Evolutionary conservation across 2,797 vertebrate genomes (phyloP).

Genomic region (Australoheros facetus): DNA sequence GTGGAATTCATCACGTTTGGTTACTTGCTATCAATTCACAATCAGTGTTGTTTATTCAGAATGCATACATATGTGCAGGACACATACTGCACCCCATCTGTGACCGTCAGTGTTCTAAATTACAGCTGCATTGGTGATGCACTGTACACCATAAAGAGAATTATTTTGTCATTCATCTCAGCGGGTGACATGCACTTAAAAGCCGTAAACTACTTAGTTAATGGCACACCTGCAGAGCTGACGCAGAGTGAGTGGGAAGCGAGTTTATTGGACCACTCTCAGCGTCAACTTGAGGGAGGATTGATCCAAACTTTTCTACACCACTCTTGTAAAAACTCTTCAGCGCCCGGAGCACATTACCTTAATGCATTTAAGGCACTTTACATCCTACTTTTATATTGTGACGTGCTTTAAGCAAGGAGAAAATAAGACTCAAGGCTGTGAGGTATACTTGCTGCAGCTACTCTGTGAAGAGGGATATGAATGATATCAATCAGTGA

Average conservation of each 20-base stretch:
- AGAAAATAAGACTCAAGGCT: conserved; percentile 61
- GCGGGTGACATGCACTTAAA: conserved; percentile 61
- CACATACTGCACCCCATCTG: conserved; percentile 29
- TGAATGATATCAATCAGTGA: conserved; percentile 76
- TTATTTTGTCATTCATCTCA: conserved; percentile 70
- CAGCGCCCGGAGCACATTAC: conserved; percentile 66
- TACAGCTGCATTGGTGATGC: conserved; percentile 41
- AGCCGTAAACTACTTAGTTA: conserved; percentile 60
- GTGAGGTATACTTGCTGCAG: conserved; percentile 47
- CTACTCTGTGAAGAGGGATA: conserved; percentile 51
- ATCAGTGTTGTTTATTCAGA: conserved; percentile 13
- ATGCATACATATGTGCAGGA: background rate
- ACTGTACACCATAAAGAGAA: conserved; percentile 57
- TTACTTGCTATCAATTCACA: background rate
- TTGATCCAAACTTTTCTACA: conserved; percentile 73
- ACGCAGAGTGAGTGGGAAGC: conserved; percentile 43
- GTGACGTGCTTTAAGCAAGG: conserved; percentile 59
- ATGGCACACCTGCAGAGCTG: conserved; percentile 67
- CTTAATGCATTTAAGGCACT: conserved; percentile 80
- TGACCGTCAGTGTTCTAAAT: conserved; percentile 54
- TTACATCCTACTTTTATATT: conserved; percentile 72
- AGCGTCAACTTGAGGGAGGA: conserved; percentile 56
- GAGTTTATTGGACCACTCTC: conserved; percentile 72
- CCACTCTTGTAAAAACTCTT: conserved; percentile 74
- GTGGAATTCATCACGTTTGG: background rate